A percentile compares a stretch with the other conserved stretches of the same genome.
Conservation (phyloP, 1,140 invertebrate species). For the Bicyclus anynana region DNA sequence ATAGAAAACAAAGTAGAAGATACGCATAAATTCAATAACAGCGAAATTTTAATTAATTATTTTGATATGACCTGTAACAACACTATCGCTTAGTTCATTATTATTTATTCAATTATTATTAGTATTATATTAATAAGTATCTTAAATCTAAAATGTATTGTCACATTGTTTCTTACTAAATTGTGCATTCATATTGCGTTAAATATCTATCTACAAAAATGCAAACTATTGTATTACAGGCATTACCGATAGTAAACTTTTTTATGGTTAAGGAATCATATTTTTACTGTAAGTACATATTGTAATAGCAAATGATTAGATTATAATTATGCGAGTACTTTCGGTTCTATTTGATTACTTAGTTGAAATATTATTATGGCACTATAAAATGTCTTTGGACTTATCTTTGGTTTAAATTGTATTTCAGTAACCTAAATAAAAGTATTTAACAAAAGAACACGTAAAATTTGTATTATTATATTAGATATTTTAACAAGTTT, state of each 20-base stretch:
- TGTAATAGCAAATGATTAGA: background rate
- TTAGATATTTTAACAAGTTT: background rate
- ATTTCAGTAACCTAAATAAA: background rate
- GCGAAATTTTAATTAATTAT: background rate
- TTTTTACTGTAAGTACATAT: conserved; percentile 2
- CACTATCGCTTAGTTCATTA: background rate
- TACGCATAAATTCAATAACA: background rate
- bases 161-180: conserved; percentile 46
- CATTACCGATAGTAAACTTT: background rate
- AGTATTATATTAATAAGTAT: background rate
- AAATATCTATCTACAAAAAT: conserved; percentile 12
- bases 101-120: background rate
- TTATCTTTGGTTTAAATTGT: conserved; percentile 8
- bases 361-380: background rate
- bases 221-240: background rate
- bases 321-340: conserved; percentile 2
- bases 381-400: background rate
- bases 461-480: background rate
- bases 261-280: background rate
- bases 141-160: conserved; percentile 49
- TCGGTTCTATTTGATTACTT: background rate
- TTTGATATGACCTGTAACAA: conserved; percentile 22
- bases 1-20: background rate
- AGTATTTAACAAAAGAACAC: conserved; percentile 1
- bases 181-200: conserved; percentile 36